Evolutionary conservation across 2,113 vertebrate genomes (phyloP), one percentile per base, ranked within the genome.

Genomic region (Sapajus apella): DNA sequence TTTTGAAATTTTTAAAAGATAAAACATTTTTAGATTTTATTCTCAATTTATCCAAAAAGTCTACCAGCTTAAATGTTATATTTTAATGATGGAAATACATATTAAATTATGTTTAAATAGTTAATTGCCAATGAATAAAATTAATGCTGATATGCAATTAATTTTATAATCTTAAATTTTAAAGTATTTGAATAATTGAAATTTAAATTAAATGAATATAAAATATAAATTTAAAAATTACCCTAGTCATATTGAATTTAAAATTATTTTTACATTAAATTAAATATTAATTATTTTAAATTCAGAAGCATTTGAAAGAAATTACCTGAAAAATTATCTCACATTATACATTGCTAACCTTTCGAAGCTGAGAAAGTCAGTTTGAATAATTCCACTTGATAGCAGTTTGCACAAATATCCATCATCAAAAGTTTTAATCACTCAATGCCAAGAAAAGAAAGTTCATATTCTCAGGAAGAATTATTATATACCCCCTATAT

Each of bases 1-100:
- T 80, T 85, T 83, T 75, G 14, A 70, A 58, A 64, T 45, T 95
- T 81, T 81, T 66, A n/a, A 81, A 91, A 89, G 20, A n/a, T 70
- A 89, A 81, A 95, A 82, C 1, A 73, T 30, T 94, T 92, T 88
- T 37, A 86, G 7, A 30, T 84, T 95, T 92, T 55, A 82, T 81
- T 81, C 20, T 55, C 5, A 8, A 80, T n/a, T 50, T 82, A 45
- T 50, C 95, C 32, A 92, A 73, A 45, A 61, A 75, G 14, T 5
- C 3, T 68, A 45, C 66, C 88, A 84, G 18, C 14, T n/a, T n/a
- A 85, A 52, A 45, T 55, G 5, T 6, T 76, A 55, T 25, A 75
- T 61, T 95, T 91, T 64, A 91, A 72, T 84, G 35, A 55, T 70
- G 75, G 40, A 88, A 91, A 37, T 89, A 8, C 35, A 72, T n/a